These are phyloP conservation scores for Halotydeus destructor DNA, from an alignment of 1,140 invertebrate genomes.

Conservation along the genomic window DNA sequence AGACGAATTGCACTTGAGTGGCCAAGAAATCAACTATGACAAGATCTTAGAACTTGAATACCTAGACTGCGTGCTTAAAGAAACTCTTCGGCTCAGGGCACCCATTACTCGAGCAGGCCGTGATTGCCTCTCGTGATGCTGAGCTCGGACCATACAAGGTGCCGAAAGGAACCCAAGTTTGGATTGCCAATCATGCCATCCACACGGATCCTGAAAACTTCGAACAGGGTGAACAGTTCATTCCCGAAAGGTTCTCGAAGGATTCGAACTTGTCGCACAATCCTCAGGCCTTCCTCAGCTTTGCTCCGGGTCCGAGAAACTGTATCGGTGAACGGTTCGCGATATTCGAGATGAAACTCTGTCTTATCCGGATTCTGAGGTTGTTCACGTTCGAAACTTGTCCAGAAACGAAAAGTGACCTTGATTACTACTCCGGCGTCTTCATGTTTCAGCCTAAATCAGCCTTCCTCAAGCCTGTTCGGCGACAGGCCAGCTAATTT, in stretches of 20 bases:
- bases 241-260: no score
- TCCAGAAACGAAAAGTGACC: no score
- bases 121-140: conserved; percentile 20
- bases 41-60: conserved; percentile 22
- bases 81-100: conserved; percentile 29
- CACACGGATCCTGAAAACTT: no score
- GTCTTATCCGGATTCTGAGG: conserved; percentile 27
- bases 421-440: no score
- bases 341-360: conserved; percentile 31
- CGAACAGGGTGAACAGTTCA: no score
- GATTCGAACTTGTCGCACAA: conserved; percentile 29
- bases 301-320: conserved; percentile 50
- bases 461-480: no score
- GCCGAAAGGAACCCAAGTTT: conserved; percentile 27
- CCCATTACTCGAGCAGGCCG: conserved; percentile 26
- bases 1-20: conserved; percentile 24
- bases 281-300: conserved; percentile 44
- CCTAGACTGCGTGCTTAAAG: conserved; percentile 34
- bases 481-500: no score
- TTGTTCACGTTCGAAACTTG: no score
- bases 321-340: conserved; percentile 44
- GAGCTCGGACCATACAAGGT: conserved; percentile 17
- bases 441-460: no score
- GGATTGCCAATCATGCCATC: no score
- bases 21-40: conserved; percentile 21